These are phyloP conservation scores for Gadopsis bispinosus DNA, from an alignment of 2,797 vertebrate species.

Conservation along the genomic window DNA sequence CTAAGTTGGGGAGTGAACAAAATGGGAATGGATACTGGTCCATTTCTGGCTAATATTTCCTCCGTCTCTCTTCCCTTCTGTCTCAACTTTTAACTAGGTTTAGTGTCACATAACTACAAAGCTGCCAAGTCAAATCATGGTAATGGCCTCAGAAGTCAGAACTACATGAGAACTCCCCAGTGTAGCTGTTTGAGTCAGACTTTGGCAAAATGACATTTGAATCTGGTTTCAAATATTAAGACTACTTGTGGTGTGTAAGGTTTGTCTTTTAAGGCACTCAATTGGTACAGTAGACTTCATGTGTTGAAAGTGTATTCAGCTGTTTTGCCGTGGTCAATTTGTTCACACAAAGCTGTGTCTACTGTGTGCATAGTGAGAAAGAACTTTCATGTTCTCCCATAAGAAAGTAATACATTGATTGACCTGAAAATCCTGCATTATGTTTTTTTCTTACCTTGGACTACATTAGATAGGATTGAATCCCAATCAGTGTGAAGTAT, in stretches of 20 bases:
- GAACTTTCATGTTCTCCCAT: neutral
- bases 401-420: neutral
- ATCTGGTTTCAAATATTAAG: constrained; percentile 63
- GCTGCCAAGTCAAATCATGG: constrained; percentile 73
- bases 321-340: constrained; percentile 10
- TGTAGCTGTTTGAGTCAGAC: constrained; percentile 71
- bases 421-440: neutral
- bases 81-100: constrained; percentile 68
- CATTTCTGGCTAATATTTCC: constrained; percentile 66
- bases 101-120: constrained; percentile 70
- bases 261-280: constrained; percentile 60
- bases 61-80: constrained; percentile 44
- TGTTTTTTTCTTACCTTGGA: neutral
- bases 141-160: constrained; percentile 70
- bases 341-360: neutral
- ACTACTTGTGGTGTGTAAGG: constrained; percentile 47
- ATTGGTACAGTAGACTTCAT: constrained; percentile 21
- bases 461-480: neutral
- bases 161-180: constrained; percentile 65
- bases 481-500: neutral
- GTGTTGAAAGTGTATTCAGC: constrained; percentile 18
- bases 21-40: constrained; percentile 47
- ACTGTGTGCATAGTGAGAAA: neutral
- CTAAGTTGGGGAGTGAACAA: constrained; percentile 39
- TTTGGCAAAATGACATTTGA: constrained; percentile 65